Evolutionary conservation across 2,113 vertebrate genomes (phyloP).

Genomic region (Nymphicus hollandicus): DNA sequence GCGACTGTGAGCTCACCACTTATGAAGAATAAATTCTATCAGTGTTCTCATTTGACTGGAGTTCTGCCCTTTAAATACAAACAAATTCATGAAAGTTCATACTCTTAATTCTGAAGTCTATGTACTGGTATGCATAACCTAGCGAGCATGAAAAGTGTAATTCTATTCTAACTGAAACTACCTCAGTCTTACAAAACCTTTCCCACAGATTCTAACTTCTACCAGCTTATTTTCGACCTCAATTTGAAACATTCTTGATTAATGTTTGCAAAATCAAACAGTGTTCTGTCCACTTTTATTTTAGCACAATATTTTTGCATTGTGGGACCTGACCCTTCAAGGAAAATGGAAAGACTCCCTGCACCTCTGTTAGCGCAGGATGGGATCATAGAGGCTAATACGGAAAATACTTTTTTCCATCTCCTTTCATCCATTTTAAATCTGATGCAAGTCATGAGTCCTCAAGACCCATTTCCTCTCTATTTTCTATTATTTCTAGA

Average conservation of each 20-base stretch:
- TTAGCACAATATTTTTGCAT: background rate
- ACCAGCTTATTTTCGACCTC: background rate
- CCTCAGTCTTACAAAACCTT: background rate
- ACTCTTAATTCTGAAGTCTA: background rate
- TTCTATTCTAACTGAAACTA: background rate
- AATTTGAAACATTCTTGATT: background rate
- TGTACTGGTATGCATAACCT: background rate
- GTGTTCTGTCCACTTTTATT: background rate
- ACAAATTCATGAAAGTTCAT: background rate
- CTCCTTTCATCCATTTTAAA: background rate
- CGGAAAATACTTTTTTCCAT: background rate
- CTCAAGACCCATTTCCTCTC: slow-evolving; percentile 32
- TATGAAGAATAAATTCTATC: background rate
- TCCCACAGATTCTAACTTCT: slow-evolving; percentile 9
- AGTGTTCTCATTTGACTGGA: background rate
- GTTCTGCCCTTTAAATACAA: slow-evolving; percentile 7
- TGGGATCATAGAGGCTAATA: background rate
- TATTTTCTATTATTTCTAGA: slow-evolving; percentile 53
- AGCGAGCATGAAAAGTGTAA: background rate
- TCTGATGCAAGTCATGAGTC: slow-evolving; percentile 48
- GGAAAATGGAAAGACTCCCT: background rate
- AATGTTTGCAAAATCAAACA: background rate
- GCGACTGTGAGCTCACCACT: background rate
- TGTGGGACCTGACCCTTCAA: background rate
- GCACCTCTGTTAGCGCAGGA: background rate